Evolutionary conservation across 2,888 invertebrate species (phyloP), one percentile per base, ranked within the genome.

Genomic region (Catotricha subobsoleta): DNA sequence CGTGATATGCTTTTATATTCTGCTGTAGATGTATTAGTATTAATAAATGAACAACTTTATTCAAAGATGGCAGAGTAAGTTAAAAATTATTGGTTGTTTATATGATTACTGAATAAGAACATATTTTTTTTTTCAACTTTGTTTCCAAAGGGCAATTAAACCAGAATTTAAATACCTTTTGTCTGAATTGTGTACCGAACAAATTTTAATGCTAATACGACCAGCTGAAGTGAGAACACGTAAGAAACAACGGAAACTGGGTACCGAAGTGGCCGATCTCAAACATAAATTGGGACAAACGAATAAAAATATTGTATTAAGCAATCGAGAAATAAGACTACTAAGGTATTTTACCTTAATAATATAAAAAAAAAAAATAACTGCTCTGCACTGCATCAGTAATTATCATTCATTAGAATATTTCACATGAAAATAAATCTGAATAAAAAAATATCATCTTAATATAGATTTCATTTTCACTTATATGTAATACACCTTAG

Each of bases 1-100:
- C 75, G 86, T 44, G 90, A 91, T 54, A 91, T 91, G 91, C 74
- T 91, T 42, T 71, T 86, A 43, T 90, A 88, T 61, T 84, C 90
- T 8, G 84, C 87, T 9, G 82, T 84, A 27, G 91, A 92, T 66
- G 87, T 88, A 18, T 66, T 86, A 16, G 80, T 84, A 43, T 67
- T 91, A 47, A 80, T 90, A 10, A 86, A 88, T 51, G 86, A 90
- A 46, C 77, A 80, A 48, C 72, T 91, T 42, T 88, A 83, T 59
- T 69, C 73, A 43, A 76, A 74, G 49, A 71, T 82, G 69, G 66
- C 69, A 40, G 70, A 67, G 73, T 72, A 52, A 48, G 54, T 33
- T 16, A 18, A 21, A 2, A 34, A 33, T 21, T 27, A 29, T 39
- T 39, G 5, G 28, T 18, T 20, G 12, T 31, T 15, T 13, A 39